Evolutionary conservation across 2,888 invertebrate species (phyloP).

Genomic region (Eulithis prunata): DNA sequence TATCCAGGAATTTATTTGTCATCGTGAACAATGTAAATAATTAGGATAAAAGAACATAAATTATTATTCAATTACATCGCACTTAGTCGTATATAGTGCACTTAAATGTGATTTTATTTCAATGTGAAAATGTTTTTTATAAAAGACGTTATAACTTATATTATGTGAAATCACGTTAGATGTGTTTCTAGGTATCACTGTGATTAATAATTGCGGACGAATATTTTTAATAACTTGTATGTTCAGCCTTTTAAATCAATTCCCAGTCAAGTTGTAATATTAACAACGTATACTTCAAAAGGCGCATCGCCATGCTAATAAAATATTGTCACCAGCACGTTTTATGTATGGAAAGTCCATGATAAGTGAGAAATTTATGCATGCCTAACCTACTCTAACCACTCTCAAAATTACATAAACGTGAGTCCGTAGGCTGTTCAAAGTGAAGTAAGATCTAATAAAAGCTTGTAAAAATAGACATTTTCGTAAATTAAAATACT

Average conservation of each 20-base stretch:
- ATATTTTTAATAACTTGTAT: neutral
- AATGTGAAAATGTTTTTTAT: conserved; percentile 56
- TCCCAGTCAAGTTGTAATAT: no score
- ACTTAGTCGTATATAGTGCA: conserved; percentile 43
- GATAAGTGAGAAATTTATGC: no score
- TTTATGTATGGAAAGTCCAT: no score
- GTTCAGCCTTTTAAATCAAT: no score
- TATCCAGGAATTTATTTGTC: conserved; percentile 17
- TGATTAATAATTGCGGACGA: conserved; percentile 27
- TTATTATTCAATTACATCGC: conserved; percentile 26
- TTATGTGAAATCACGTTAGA: conserved; percentile 44
- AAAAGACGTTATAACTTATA: conserved; percentile 63
- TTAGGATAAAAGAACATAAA: conserved; percentile 4
- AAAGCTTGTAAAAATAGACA: no score
- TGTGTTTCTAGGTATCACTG: conserved; percentile 41
- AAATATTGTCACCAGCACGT: neutral
- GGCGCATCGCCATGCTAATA: neutral
- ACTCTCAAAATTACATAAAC: no score
- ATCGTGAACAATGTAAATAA: conserved; percentile 9
- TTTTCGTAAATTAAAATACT: no score
- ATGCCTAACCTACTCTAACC: no score
- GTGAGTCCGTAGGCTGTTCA: no score
- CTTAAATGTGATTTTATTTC: conserved; percentile 55
- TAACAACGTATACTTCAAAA: neutral
- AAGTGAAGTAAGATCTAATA: no score